Conservation (phyloP, 2,797 vertebrate genomes). For the Tapirus indicus region DNA sequence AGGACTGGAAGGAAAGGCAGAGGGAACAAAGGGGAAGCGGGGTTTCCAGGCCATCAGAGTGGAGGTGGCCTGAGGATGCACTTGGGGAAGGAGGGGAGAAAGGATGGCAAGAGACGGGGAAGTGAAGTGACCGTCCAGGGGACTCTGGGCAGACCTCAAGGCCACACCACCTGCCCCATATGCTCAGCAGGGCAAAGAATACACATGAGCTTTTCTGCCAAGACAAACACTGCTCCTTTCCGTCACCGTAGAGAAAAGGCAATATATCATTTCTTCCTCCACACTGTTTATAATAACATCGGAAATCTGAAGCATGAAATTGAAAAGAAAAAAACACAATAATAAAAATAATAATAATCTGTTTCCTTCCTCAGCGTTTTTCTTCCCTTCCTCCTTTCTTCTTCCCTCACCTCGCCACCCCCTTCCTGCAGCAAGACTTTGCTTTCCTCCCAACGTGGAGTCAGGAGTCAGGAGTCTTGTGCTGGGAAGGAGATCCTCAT, state of each 20-base stretch:
- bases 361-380: not conserved
- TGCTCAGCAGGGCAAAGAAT: not conserved
- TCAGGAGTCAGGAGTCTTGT: not conserved
- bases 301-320: conserved; percentile 68
- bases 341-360: not conserved
- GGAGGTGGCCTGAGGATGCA: not conserved
- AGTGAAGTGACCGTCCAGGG: fast-evolving
- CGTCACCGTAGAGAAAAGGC: not conserved
- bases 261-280: not conserved
- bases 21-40: fast-evolving
- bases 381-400: not conserved
- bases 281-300: not conserved
- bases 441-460: not conserved
- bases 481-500: not conserved
- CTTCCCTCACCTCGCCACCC: not conserved
- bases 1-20: not conserved
- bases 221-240: not conserved
- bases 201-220: not conserved
- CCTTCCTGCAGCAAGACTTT: not conserved
- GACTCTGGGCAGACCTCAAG: not conserved
- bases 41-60: not conserved
- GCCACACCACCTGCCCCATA: not conserved
- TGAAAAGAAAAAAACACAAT: conserved; percentile 45
- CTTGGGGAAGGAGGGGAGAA: fast-evolving
- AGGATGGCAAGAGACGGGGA: fast-evolving